Evolutionary conservation across 2,888 invertebrate species (phyloP).

Genomic region (Drosophila nigritarsus): DNA sequence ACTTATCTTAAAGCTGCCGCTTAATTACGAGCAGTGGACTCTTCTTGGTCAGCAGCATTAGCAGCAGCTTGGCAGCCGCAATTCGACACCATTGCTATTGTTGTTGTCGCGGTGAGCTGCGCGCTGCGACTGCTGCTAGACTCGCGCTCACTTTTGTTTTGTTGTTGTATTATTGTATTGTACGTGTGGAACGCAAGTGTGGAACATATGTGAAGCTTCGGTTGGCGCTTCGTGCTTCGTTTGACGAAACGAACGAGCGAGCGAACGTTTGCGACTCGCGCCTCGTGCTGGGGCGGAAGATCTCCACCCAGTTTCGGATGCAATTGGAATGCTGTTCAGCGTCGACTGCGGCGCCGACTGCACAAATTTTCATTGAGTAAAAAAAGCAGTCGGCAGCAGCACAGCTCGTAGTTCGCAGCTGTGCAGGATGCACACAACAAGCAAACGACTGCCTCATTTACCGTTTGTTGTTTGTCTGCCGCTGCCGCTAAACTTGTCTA

Average conservation of each 20-base stretch:
- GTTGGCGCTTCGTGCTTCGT: conserved; percentile 36
- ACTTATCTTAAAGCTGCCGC: conserved; percentile 66
- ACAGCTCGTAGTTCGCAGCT: conserved; percentile 38
- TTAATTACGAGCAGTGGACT: conserved; percentile 62
- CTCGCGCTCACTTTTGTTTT: conserved; percentile 68
- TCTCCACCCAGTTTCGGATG: conserved; percentile 84
- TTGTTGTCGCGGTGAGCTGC: conserved; percentile 55
- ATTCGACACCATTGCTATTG: conserved; percentile 2
- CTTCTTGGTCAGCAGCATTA: conserved; percentile 34
- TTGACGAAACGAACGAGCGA: conserved; percentile 20
- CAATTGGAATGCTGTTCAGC: conserved; percentile 77
- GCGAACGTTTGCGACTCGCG: conserved; percentile 13
- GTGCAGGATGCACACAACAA: conserved; percentile 65
- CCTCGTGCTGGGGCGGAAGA: conserved; percentile 79
- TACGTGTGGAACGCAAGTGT: conserved; percentile 68
- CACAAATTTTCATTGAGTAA: conserved; percentile 80
- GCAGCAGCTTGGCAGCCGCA: background rate
- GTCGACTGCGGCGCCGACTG: conserved; percentile 43
- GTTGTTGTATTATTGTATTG: conserved; percentile 10
- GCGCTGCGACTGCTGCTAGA: conserved; percentile 58
- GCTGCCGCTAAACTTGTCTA: conserved; percentile 69
- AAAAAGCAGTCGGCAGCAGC: conserved; percentile 41
- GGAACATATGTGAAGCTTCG: conserved; percentile 49
- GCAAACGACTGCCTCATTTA: conserved; percentile 66
- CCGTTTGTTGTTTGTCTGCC: conserved; percentile 63